Evolutionary conservation across 2,888 invertebrate genomes (phyloP), one percentile per base, ranked within the genome.

Genomic region (Andricus quercusramuli): DNA sequence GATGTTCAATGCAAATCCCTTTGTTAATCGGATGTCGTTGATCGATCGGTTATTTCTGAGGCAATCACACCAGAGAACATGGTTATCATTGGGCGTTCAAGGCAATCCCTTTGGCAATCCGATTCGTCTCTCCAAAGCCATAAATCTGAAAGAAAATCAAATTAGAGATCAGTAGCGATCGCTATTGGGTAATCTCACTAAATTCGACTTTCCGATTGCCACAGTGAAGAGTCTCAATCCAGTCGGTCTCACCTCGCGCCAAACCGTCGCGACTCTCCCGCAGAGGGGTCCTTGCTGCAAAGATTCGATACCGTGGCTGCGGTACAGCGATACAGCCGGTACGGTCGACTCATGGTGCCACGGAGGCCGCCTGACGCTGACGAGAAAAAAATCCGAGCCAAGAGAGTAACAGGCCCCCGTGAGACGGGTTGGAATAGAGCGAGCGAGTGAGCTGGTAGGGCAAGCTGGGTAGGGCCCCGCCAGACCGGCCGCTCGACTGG

Each of bases 401-500:
- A 82, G 85, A 85, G 89, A 89, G 90, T 88, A 90, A 90, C 89
- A 88, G 89, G 90, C 90, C 90, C 88, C 88, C 90, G 90, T 90
- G 90, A 88, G 88, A 90, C 85, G 88, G 77, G 41, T 20, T 65
- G 29, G 29, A 20, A 20, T 78, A 84, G 81, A 83, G 83, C 85
- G 84, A 65, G 56, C 74, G 78, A 65, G 67, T 67, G 78, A 22
- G 65, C 85, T 78, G 84, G 82, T 82, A 78, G 79, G 82, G 79
- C 67, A 68, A 80, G 84, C 83, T 87, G 88, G 88, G 88, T 86
- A 86, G 87, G 88, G 88, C 88, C 88, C 87, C 68, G 84, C 78
- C 84, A 83, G 84, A 81, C 85, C 84, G 85, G 85, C 85, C 83
- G 64, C 51, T 20, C 83, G 80, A 83, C 83, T 85, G 81, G 85